Percentiles rank a stretch among this genome's conserved stretches.
Evolutionary conservation across 1,140 invertebrate genomes (phyloP).

Genomic region (Pissodes strobi): DNA sequence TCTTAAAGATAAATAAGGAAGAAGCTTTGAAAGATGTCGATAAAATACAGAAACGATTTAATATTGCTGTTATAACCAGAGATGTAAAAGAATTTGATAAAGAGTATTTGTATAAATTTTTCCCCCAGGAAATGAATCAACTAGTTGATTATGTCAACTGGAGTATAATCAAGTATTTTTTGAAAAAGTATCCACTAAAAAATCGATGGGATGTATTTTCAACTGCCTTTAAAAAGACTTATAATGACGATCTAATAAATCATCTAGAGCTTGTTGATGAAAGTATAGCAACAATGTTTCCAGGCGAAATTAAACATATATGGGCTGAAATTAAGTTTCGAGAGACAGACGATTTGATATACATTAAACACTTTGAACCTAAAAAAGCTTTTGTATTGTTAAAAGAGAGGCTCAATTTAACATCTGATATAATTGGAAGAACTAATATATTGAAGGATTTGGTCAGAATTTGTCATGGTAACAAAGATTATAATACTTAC

Average conservation of each 20-base stretch:
- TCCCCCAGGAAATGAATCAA: constrained; percentile 1
- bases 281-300: constrained; percentile 1
- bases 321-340: constrained; percentile 12
- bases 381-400: constrained; percentile 6
- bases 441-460: not conserved
- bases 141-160: not conserved
- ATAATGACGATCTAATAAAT: constrained; percentile 13
- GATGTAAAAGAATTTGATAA: constrained; percentile 17
- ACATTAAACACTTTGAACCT: not conserved
- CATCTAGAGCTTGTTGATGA: not conserved
- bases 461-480: constrained; percentile 3
- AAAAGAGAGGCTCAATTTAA: constrained; percentile 19
- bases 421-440: not conserved
- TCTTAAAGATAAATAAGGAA: constrained; percentile 4
- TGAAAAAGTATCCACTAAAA: constrained; percentile 12
- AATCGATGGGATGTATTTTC: constrained; percentile 9
- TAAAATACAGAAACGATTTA: not conserved
- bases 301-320: not conserved
- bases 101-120: constrained; percentile 5
- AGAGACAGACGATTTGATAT: not conserved
- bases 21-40: constrained; percentile 9
- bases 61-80: not conserved
- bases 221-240: not conserved
- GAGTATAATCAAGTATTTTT: not conserved
- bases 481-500: constrained; percentile 17